A percentile compares a stretch with the other conserved stretches of the same genome.
These are phyloP conservation scores for Tetranychus urticae DNA, from an alignment of 1,140 invertebrate species.

Conservation along the genomic window DNA sequence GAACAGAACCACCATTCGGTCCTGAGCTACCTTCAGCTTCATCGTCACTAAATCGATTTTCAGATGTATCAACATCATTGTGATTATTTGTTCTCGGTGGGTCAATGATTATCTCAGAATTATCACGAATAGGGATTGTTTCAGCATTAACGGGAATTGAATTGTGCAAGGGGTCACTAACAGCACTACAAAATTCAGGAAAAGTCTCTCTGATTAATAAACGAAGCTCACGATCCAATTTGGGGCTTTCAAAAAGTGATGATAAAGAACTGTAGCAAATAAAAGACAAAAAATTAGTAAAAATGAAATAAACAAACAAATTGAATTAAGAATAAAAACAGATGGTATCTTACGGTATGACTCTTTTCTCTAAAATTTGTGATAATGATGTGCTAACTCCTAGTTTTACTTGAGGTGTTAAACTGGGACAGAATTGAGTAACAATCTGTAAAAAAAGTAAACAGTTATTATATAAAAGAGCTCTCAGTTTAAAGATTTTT, in stretches of 20 bases:
- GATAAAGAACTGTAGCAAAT: slow-evolving; percentile 35
- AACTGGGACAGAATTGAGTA: slow-evolving; percentile 64
- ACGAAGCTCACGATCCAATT: slow-evolving; percentile 65
- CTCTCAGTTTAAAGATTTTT: background rate
- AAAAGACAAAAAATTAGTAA: background rate
- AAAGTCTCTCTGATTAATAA: slow-evolving; percentile 66
- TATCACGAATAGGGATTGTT: slow-evolving; percentile 5
- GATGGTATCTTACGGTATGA: slow-evolving; percentile 32
- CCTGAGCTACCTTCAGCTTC: slow-evolving; percentile 19
- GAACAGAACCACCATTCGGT: too few relatives aligned
- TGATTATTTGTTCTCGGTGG: slow-evolving; percentile 22
- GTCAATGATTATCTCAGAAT: slow-evolving; percentile 15
- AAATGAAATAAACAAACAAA: slow-evolving; percentile 2
- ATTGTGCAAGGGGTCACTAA: background rate
- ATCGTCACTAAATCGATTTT: slow-evolving; percentile 34
- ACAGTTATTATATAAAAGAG: slow-evolving; percentile 6
- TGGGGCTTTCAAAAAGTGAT: slow-evolving; percentile 74
- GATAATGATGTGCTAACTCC: slow-evolving; percentile 77
- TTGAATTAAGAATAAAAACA: background rate
- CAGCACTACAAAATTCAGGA: slow-evolving; percentile 44
- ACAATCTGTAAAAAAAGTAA: slow-evolving; percentile 45
- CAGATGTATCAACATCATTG: slow-evolving; percentile 23
- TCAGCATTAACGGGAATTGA: background rate
- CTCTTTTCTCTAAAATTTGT: slow-evolving; percentile 80
- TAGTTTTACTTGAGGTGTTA: slow-evolving; percentile 54